phyloP scores from a whole-genome alignment of 1,140 invertebrate species.

The Pogonomyrmex barbatus region DNA sequence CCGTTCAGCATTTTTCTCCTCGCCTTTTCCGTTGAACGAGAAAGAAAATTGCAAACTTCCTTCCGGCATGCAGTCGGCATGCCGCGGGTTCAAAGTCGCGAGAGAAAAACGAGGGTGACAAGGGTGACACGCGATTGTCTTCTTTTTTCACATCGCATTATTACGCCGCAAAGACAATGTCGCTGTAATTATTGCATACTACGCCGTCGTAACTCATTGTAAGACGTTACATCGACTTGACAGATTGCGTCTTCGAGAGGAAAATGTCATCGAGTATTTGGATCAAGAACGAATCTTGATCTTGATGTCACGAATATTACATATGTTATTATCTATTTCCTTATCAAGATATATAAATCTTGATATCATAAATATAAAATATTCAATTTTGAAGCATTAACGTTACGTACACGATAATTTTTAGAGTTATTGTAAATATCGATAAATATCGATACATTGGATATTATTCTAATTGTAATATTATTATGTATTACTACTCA shows the following conservation, averaged over 20 bases:
- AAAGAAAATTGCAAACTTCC: slow-evolving; percentile 41
- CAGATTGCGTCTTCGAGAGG: neutral
- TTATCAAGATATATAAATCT: too few species aligned
- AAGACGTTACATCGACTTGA: neutral
- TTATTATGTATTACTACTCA: neutral
- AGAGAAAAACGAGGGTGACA: neutral
- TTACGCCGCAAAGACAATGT: slow-evolving; percentile 28
- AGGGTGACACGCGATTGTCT: slow-evolving; percentile 1
- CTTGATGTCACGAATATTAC: neutral
- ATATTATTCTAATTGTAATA: neutral
- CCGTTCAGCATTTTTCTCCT: neutral
- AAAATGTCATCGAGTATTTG: neutral
- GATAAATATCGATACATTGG: neutral
- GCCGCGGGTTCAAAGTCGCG: slow-evolving; percentile 35
- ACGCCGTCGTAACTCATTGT: neutral
- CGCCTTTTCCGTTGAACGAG: neutral
- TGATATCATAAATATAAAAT: neutral
- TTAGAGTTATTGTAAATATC: neutral
- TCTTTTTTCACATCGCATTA: slow-evolving; percentile 3
- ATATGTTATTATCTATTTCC: too few species aligned
- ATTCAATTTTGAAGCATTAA: neutral
- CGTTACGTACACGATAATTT: neutral
- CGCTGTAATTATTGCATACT: slow-evolving; percentile 32
- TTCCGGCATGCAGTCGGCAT: slow-evolving; percentile 5
- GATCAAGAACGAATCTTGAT: neutral